These are phyloP conservation scores for Ambastaia sidthimunki DNA, from an alignment of 2,797 vertebrate genomes.

Conservation along the genomic window DNA sequence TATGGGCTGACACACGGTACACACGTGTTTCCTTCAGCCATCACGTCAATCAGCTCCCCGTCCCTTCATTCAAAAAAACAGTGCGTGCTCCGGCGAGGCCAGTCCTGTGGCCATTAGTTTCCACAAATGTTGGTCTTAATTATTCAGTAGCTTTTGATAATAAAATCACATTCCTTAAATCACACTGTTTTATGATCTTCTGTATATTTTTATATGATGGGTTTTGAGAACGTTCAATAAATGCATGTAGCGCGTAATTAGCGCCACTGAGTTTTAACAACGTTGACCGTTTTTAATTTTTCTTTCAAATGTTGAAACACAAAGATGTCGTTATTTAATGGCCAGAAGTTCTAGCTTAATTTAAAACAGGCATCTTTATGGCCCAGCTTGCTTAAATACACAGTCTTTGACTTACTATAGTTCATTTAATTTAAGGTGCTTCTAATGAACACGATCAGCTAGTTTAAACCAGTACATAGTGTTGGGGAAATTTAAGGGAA, in stretches of 20 bases:
- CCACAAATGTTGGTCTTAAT: conserved; percentile 74
- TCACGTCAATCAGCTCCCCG: conserved; percentile 38
- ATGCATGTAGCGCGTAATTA: conserved; percentile 74
- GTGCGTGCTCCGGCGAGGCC: conserved; percentile 58
- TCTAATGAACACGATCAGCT: neutral
- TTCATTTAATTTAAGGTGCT: neutral
- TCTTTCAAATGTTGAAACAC: conserved; percentile 37
- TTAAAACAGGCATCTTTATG: conserved; percentile 47
- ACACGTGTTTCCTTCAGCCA: conserved; percentile 69
- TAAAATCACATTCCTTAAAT: conserved; percentile 67
- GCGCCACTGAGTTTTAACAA: conserved; percentile 71
- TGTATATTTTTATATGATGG: conserved; percentile 76
- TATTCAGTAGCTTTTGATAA: conserved; percentile 71
- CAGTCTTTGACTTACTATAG: conserved; percentile 2
- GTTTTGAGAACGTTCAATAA: conserved; percentile 76
- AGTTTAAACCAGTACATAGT: neutral
- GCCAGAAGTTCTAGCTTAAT: conserved; percentile 23
- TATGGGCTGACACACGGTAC: conserved; percentile 72
- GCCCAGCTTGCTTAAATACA: conserved; percentile 3
- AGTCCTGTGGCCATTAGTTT: conserved; percentile 75
- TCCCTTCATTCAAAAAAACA: conserved; percentile 61
- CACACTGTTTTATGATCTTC: conserved; percentile 76
- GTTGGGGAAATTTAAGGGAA: neutral
- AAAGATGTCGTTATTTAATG: conserved; percentile 41
- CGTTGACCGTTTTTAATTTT: conserved; percentile 41